phyloP scores from a whole-genome alignment of 2,888 invertebrate species.

The Papilio demoleus region DNA sequence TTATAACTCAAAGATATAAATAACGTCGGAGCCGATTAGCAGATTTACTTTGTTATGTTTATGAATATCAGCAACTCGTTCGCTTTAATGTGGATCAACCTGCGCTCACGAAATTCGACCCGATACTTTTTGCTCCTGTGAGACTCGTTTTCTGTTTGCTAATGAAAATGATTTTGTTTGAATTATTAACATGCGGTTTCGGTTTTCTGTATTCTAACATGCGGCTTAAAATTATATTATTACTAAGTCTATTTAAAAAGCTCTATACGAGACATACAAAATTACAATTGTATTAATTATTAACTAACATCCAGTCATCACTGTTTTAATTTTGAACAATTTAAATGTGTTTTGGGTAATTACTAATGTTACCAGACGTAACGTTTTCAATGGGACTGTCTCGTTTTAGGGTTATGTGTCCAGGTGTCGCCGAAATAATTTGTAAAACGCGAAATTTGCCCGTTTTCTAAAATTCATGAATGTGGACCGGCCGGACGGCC shows the following conservation, averaged over 20 bases:
- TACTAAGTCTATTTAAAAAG: not conserved
- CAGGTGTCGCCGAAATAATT: too few species aligned
- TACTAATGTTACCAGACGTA: too few species aligned
- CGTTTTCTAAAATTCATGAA: too few species aligned
- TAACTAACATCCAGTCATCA: too few species aligned
- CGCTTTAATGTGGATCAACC: conserved; percentile 40
- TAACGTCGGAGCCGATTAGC: conserved; percentile 36
- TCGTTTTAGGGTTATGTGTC: too few species aligned
- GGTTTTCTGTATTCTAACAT: not conserved
- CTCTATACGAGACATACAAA: too few species aligned
- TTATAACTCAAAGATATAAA: conserved; percentile 38
- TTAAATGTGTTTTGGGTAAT: too few species aligned
- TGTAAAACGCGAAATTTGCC: too few species aligned
- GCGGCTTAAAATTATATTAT: not conserved
- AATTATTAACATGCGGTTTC: conserved; percentile 21
- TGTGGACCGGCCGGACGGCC: too few species aligned
- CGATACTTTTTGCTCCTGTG: conserved; percentile 16
- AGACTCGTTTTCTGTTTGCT: conserved; percentile 26
- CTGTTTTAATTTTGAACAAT: too few species aligned
- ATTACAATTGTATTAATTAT: too few species aligned
- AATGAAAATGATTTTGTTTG: conserved; percentile 24
- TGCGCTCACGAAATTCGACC: conserved; percentile 26
- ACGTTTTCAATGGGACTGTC: too few species aligned
- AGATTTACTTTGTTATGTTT: conserved; percentile 39
- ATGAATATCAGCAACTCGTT: conserved; percentile 37